A percentile compares a stretch with the other conserved stretches of the same genome.
Conservation (phyloP, 2,113 vertebrate genomes). For the Cynopterus brachyotis region DNA sequence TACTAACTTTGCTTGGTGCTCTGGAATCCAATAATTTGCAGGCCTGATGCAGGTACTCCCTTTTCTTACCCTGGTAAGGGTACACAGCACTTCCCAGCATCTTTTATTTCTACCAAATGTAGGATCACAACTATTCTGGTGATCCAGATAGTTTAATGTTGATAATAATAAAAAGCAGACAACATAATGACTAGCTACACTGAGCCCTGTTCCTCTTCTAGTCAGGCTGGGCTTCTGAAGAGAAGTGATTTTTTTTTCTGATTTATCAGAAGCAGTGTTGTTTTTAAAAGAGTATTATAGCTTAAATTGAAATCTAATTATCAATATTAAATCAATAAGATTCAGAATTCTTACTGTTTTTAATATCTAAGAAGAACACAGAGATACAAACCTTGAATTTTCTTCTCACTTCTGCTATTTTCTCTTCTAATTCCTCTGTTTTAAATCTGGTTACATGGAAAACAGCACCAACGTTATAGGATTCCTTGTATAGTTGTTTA, state of each 20-base stretch:
- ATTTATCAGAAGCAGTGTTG: not conserved
- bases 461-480: slow-evolving; percentile 72
- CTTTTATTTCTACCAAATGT: not conserved
- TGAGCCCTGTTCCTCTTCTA: not conserved
- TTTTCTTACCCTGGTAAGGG: not conserved
- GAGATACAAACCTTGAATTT: slow-evolving; percentile 77
- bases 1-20: not conserved
- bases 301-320: not conserved
- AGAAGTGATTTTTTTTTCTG: slow-evolving; percentile 1
- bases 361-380: slow-evolving; percentile 3
- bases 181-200: not conserved
- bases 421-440: slow-evolving; percentile 79
- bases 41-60: not conserved
- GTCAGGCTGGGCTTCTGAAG: not conserved
- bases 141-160: not conserved
- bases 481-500: slow-evolving; percentile 80
- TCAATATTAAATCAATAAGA: not conserved
- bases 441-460: slow-evolving; percentile 78
- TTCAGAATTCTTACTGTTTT: not conserved
- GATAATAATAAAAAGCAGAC: not conserved
- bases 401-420: slow-evolving; percentile 69
- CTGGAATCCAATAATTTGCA: not conserved
- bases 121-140: not conserved
- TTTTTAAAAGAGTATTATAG: not conserved
- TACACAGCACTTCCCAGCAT: not conserved